A percentile compares a stretch with the other conserved stretches of the same genome.
Conservation (phyloP, 2,888 invertebrate species). For the Drosophila pegasa region DNA sequence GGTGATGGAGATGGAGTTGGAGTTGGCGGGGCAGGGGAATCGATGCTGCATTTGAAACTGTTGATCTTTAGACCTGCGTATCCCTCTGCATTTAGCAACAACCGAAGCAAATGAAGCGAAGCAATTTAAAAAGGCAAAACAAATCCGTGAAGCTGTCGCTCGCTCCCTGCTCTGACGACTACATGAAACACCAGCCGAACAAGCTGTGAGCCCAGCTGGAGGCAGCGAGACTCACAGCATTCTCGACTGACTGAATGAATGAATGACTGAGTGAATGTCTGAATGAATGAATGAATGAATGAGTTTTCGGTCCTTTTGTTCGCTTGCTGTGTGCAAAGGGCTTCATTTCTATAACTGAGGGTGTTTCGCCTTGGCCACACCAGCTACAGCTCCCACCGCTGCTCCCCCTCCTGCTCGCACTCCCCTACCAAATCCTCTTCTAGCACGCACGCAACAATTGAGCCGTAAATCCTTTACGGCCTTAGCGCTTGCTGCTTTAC, state of each 20-base stretch:
- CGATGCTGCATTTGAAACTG: constrained; percentile 7
- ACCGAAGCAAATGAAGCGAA: constrained; percentile 83
- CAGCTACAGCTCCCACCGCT: constrained; percentile 14
- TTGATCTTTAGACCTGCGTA: constrained; percentile 8
- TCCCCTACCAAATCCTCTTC: constrained; percentile 1
- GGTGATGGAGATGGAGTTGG: not conserved
- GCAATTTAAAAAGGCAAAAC: constrained; percentile 83
- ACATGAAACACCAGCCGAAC: constrained; percentile 76
- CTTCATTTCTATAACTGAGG: constrained; percentile 58
- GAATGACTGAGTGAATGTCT: constrained; percentile 50
- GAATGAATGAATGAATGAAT: constrained; percentile 53
- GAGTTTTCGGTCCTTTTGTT: constrained; percentile 57
- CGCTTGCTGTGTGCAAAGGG: constrained; percentile 55
- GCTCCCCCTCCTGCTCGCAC: not conserved
- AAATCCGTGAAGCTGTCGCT: constrained; percentile 54
- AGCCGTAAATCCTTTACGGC: constrained; percentile 84
- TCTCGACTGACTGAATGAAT: constrained; percentile 56
- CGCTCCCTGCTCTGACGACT: constrained; percentile 39
- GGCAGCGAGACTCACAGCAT: constrained; percentile 47
- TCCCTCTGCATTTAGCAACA: constrained; percentile 18
- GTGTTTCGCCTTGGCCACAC: constrained; percentile 42
- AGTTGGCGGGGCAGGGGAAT: not conserved
- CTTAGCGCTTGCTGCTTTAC: constrained; percentile 74
- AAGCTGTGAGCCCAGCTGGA: constrained; percentile 57
- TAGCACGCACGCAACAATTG: constrained; percentile 79